phyloP scores from a whole-genome alignment of 2,797 vertebrate species.

The Liasis olivaceus region DNA sequence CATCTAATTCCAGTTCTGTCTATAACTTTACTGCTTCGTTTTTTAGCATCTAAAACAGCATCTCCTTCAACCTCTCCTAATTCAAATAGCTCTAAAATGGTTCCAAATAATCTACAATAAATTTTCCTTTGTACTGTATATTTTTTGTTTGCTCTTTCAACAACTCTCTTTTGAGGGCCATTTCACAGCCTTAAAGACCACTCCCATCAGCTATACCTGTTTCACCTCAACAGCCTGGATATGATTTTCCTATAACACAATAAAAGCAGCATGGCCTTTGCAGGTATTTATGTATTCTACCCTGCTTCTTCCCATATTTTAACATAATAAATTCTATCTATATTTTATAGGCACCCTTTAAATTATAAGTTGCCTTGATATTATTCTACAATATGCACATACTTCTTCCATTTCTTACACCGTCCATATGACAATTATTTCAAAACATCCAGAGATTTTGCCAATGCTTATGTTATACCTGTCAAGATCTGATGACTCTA shows the following conservation, averaged over 20 bases:
- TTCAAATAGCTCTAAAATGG: background rate
- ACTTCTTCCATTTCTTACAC: slow-evolving; percentile 63
- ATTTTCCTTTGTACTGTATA: background rate
- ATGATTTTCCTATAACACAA: background rate
- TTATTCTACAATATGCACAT: slow-evolving; percentile 55
- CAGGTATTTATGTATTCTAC: background rate
- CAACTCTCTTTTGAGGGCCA: background rate
- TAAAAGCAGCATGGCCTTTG: background rate
- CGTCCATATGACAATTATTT: slow-evolving; percentile 67
- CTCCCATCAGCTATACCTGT: background rate
- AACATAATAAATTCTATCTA: background rate
- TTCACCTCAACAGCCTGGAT: background rate
- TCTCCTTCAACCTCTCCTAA: background rate
- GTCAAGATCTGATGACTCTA: slow-evolving; percentile 84
- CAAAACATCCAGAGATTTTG: slow-evolving; percentile 70
- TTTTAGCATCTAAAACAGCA: background rate
- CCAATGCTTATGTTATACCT: slow-evolving; percentile 79
- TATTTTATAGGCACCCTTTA: background rate
- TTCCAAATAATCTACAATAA: background rate
- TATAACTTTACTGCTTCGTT: background rate
- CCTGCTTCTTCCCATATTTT: slow-evolving; percentile 7
- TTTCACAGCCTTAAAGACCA: background rate
- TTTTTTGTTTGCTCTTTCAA: background rate
- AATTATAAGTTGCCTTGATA: slow-evolving; percentile 26
- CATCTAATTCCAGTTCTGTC: background rate